Evolutionary conservation across 2,888 invertebrate species (phyloP), one percentile per base, ranked within the genome.

Genomic region (Orthosia incerta): DNA sequence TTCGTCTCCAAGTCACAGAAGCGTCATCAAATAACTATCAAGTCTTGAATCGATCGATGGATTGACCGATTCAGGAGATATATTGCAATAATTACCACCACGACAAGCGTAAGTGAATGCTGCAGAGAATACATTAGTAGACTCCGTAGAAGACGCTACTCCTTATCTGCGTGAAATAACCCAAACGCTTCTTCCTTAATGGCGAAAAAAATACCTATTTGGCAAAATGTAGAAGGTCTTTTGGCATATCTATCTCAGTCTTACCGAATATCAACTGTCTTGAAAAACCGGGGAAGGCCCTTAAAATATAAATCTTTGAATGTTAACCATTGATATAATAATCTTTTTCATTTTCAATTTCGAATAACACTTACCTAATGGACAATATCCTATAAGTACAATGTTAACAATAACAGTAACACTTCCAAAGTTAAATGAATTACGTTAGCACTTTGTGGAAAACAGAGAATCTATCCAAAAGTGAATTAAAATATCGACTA

Each of bases 11-110:
- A 72, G 9, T 31, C 31, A 55, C 4, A 2, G 7, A n/a, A 18
- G 3, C 5, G 16, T 39, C 51, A 39, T 15, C 23, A 53, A 69
- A 69, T 20, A 18, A 48, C 15, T 48, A 69, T 74, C 59, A 48
- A 53, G 1, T 1, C 12, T 39, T 18, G 23, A 59, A 74, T 78
- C 70, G 12, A 48, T 45, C 13, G 26, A 78, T 53, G 18, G 39
- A 74, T 69, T 23, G 15, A 53, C 48, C 18, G 5, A 74, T 60
- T 55, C 15, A 26, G 2, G 3, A 15, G 26, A 78, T 39, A 26
- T 48, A 60, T 69, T 53, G 39, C 15, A 18, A 18, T 78, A 53
- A 60, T 78, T 77, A 78, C 48, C 13, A 13, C 3, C 2, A 39
- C 3, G 31, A 59, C 9, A 69, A n/a, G 12, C 16, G 9, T 39